These are phyloP conservation scores for Mormyrus proboscirostris DNA, from an alignment of 2,797 vertebrate species.

Conservation along the genomic window DNA sequence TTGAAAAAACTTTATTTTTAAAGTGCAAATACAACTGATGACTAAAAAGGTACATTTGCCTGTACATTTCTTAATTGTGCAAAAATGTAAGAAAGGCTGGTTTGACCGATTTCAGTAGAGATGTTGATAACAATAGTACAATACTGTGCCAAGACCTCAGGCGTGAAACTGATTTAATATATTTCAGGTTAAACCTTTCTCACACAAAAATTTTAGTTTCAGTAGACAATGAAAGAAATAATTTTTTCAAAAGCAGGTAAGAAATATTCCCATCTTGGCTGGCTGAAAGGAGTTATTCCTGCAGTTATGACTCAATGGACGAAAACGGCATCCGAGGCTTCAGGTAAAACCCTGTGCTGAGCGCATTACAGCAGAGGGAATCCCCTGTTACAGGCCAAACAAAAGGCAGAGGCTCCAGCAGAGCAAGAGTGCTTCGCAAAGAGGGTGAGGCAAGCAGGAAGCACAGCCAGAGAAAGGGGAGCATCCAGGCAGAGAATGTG, in stretches of 20 bases:
- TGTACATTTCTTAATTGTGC: slow-evolving; percentile 56
- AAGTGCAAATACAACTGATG: slow-evolving; percentile 58
- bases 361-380: neutral
- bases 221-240: neutral
- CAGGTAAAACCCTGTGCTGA: neutral
- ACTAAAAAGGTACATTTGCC: slow-evolving; percentile 49
- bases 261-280: neutral
- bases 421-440: neutral
- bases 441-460: neutral
- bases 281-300: neutral
- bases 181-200: neutral
- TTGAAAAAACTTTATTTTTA: slow-evolving; percentile 67
- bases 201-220: neutral
- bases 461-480: neutral
- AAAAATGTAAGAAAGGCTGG: slow-evolving; percentile 57
- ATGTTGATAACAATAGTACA: neutral
- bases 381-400: neutral
- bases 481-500: neutral
- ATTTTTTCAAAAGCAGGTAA: neutral
- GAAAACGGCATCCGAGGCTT: neutral
- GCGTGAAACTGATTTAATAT: neutral
- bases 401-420: neutral
- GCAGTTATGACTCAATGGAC: neutral
- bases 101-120: slow-evolving; percentile 45
- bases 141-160: neutral